Percentiles rank a stretch among this genome's conserved stretches.
These are phyloP conservation scores for Ophiodon elongatus DNA, from an alignment of 2,113 vertebrate species.

Conservation along the genomic window DNA sequence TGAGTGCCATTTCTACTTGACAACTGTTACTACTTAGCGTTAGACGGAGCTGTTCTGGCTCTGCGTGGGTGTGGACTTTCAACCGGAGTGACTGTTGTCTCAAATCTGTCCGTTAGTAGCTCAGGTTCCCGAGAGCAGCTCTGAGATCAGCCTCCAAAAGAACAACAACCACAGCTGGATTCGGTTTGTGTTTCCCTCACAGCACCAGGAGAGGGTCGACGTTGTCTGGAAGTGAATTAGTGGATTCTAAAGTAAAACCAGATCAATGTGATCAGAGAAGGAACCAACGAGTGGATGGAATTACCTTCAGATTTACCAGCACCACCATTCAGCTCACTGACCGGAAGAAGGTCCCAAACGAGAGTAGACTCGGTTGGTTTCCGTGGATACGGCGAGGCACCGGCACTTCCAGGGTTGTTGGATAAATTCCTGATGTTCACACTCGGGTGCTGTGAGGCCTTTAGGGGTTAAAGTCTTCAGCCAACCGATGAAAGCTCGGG, in stretches of 20 bases:
- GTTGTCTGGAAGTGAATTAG: too few species aligned
- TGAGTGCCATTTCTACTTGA: conserved; percentile 80
- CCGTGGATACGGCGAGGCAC: too few species aligned
- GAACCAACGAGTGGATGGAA: background rate
- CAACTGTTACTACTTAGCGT: conserved; percentile 76
- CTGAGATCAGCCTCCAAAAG: conserved; percentile 25
- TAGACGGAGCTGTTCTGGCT: conserved; percentile 68
- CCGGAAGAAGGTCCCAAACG: too few species aligned
- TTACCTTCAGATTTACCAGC: background rate
- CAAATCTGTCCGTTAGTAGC: conserved; percentile 27
- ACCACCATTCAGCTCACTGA: too few species aligned
- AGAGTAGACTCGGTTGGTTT: background rate
- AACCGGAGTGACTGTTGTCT: conserved; percentile 48
- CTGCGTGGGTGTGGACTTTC: conserved; percentile 56
- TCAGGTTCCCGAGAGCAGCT: conserved; percentile 31
- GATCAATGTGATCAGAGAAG: too few species aligned
- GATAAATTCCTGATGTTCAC: background rate
- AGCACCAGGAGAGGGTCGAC: background rate
- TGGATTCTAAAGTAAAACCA: too few species aligned
- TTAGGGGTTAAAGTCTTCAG: background rate
- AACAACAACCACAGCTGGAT: background rate
- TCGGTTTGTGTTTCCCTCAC: background rate
- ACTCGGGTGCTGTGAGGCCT: background rate
- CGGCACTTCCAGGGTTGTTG: background rate
- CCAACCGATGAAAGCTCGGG: background rate